Percentiles rank a stretch among this genome's conserved stretches.
These are phyloP conservation scores for Blastomussa wellsi DNA, from an alignment of 92 coral and sea anemone genomes.

Conservation along the genomic window DNA sequence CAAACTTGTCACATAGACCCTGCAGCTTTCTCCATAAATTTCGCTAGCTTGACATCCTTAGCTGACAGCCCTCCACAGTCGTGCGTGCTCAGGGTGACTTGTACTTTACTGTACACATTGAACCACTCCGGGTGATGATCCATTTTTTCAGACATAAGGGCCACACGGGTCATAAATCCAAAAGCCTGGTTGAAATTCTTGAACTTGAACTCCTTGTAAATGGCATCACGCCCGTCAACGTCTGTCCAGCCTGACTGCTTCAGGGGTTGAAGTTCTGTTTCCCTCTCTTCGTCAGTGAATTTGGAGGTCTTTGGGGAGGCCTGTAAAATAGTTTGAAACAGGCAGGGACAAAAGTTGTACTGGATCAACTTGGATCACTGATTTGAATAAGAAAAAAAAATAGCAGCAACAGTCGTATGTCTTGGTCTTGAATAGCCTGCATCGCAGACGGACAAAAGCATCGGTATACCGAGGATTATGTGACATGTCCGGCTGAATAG, in stretches of 20 bases:
- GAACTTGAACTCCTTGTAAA: conserved; percentile 87
- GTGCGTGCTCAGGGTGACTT: conserved; percentile 83
- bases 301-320: conserved; percentile 65
- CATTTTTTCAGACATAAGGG: conserved; percentile 88
- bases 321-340: conserved; percentile 31
- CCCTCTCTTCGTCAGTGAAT: conserved; percentile 70
- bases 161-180: conserved; percentile 95
- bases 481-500: too few relatives aligned
- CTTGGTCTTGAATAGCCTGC: too few relatives aligned
- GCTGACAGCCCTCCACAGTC: conserved; percentile 88
- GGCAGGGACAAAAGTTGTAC: too few relatives aligned
- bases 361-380: too few relatives aligned
- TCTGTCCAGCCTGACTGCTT: conserved; percentile 81
- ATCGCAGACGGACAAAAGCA: too few relatives aligned
- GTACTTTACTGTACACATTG: conserved; percentile 88
- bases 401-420: too few relatives aligned
- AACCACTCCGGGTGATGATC: conserved; percentile 99
- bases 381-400: too few relatives aligned
- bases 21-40: conserved; percentile 79
- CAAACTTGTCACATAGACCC: neutral
- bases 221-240: conserved; percentile 91
- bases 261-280: conserved; percentile 68
- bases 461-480: too few relatives aligned
- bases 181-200: conserved; percentile 95
- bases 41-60: conserved; percentile 91